A percentile compares a stretch with the other conserved stretches of the same genome.
phyloP scores from a whole-genome alignment of 2,888 invertebrate genomes.

The Phalera bucephala region DNA sequence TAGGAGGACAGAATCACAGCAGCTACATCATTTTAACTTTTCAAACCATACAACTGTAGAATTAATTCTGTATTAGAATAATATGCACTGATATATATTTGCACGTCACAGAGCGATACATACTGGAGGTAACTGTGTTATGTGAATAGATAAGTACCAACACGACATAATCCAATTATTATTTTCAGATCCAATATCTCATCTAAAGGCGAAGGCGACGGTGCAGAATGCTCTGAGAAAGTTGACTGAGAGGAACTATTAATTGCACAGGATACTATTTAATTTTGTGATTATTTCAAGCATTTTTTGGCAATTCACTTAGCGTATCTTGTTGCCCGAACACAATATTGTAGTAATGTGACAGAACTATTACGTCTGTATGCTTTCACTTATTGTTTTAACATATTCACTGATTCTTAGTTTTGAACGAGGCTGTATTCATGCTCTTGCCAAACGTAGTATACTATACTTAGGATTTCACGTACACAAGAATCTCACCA shows the following conservation, averaged over 20 bases:
- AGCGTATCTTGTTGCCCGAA: constrained; percentile 25
- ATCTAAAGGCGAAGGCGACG: constrained; percentile 81
- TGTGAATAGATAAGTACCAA: neutral
- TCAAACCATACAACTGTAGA: constrained; percentile 26
- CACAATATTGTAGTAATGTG: constrained; percentile 27
- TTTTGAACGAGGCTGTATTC: constrained; percentile 46
- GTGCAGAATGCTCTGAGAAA: constrained; percentile 81
- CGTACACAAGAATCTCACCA: constrained; percentile 44
- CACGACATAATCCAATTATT: constrained; percentile 27
- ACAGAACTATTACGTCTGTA: constrained; percentile 32
- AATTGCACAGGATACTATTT: constrained; percentile 38
- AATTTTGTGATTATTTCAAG: constrained; percentile 61
- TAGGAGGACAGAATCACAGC: constrained; percentile 17
- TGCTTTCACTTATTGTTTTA: constrained; percentile 41
- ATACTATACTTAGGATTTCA: constrained; percentile 33
- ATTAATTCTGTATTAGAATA: constrained; percentile 23
- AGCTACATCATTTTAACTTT: constrained; percentile 32
- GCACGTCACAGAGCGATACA: constrained; percentile 28
- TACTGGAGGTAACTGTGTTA: neutral
- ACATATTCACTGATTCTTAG: constrained; percentile 19
- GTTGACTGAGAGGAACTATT: constrained; percentile 77
- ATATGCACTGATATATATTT: constrained; percentile 27
- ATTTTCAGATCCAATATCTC: constrained; percentile 79
- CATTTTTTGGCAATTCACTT: constrained; percentile 61
- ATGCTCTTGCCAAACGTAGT: constrained; percentile 59